Base-by-base conservation (phyloP, 1,140 invertebrate genomes). In the Leptinotarsa texana region DNA sequence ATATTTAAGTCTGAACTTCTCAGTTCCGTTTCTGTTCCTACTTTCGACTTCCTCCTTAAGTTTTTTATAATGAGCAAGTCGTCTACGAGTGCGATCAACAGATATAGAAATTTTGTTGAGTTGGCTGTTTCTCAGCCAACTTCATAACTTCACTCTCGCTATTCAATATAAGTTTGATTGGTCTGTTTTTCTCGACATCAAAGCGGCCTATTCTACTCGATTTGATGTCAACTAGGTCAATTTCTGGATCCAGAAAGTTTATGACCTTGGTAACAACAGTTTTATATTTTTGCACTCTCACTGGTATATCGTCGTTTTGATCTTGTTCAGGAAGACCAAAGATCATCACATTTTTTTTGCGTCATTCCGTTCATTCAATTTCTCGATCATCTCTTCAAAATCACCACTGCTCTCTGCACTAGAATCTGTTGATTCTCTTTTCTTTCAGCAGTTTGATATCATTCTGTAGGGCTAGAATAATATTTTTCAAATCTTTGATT, bases 281-380 rank as follows among this genome's bases (percentile, higher is more conserved):
- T 65, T 65, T 11, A 18, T 13, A 21, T 22, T 65, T 21, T 65
- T 27, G 13, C 13, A 65, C 18, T 13, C 13, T 18, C 13, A n/a
- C 63, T n/a, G 18, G 63, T 22, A 18, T 65, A n/a, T 27, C 15
- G 13, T 18, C 27, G 27, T 27, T 65, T 65, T 65, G 63, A 11
- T 65, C 63, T 21, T 65, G 63, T 21, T 65, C 63, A n/a, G 13
- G 13, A 13, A 65, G 13, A 22, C 63, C 63, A 8, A 65, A 65
- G 13, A 65, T 65, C 63, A n/a, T 65, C 18, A 65, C 18, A 21
- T 65, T 65, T 3, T 65, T 65, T 18, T 65, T 65, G 13, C 63
- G 4, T 65, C 15, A 65, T 65, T 65, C 18, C 63, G 63, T n/a
- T 65, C 63, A 65, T 65, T 65, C 24, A 65, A 27, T 24, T 65